Conservation (phyloP, 2,113 vertebrate species). For the Lynx canadensis region DNA sequence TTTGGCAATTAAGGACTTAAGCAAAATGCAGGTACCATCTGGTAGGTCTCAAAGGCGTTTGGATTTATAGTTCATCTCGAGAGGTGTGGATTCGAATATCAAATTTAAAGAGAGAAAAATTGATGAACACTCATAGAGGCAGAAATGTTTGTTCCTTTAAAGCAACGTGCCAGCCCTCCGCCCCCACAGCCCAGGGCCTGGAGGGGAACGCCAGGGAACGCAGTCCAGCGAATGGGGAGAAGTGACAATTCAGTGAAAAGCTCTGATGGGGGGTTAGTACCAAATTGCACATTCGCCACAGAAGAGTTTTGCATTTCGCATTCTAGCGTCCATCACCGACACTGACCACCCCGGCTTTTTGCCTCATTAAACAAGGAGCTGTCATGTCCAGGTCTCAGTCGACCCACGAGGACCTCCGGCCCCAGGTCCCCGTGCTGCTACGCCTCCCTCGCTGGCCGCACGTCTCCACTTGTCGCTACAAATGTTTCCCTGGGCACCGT, state of each 20-base stretch:
- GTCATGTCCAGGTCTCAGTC: not conserved
- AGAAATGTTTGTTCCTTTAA: not conserved
- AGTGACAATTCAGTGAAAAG: rapidly evolving
- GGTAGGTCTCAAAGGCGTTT: not conserved
- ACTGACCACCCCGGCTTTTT: not conserved
- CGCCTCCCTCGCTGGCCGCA: not conserved
- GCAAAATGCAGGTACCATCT: not conserved
- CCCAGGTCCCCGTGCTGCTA: not conserved
- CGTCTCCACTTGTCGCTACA: not conserved
- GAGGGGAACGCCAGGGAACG: not conserved
- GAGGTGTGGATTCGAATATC: not conserved
- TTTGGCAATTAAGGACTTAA: not conserved
- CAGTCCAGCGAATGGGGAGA: not conserved
- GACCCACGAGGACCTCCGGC: not conserved
- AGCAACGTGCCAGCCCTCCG: not conserved
- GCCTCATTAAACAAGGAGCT: not conserved
- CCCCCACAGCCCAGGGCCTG: not conserved
- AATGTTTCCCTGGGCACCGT: not conserved
- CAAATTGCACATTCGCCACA: not conserved
- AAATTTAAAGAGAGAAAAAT: not conserved
- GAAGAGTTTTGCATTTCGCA: not conserved
- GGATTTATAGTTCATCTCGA: not conserved
- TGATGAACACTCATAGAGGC: not conserved
- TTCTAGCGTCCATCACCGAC: not conserved
- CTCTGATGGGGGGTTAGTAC: not conserved